Conservation (phyloP, 37 sponge, comb jelly and placozoan genomes). For the Eunapius fragilis region DNA sequence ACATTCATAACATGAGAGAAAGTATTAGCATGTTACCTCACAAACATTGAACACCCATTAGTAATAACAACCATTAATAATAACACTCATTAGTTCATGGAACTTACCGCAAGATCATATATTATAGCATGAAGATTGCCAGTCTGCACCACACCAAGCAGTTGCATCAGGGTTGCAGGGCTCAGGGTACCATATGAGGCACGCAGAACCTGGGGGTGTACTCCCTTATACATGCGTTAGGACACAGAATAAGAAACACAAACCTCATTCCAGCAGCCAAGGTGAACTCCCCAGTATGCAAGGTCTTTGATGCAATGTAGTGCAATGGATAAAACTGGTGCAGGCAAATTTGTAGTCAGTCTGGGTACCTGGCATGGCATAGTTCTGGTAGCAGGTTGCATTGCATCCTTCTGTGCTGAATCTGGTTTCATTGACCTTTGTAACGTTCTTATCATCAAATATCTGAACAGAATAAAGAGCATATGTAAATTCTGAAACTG, state of each 20-base stretch:
- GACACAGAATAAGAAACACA: not conserved
- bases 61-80: too few relatives aligned
- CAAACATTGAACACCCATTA: too few relatives aligned
- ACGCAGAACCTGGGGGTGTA: constrained; percentile 6
- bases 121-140: constrained; percentile 62
- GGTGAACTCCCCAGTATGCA: constrained; percentile 73
- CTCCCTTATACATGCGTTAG: not conserved
- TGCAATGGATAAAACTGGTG: not conserved
- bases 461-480: constrained; percentile 5
- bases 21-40: too few relatives aligned
- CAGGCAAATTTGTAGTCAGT: not conserved
- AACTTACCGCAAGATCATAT: constrained; percentile 51
- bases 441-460: constrained; percentile 61
- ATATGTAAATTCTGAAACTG: not conserved
- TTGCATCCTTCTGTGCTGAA: constrained; percentile 49
- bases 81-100: not conserved
- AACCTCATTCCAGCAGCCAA: constrained; percentile 73
- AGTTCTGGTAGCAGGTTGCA: constrained; percentile 43
- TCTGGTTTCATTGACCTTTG: constrained; percentile 34
- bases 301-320: constrained; percentile 12
- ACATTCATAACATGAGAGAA: too few relatives aligned
- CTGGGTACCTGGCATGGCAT: constrained; percentile 27
- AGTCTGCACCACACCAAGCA: constrained; percentile 58
- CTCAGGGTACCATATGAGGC: constrained; percentile 29
- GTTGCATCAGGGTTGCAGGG: constrained; percentile 32